Evolutionary conservation across 1,140 invertebrate species (phyloP).

Genomic region (Heliconius melpomene): DNA sequence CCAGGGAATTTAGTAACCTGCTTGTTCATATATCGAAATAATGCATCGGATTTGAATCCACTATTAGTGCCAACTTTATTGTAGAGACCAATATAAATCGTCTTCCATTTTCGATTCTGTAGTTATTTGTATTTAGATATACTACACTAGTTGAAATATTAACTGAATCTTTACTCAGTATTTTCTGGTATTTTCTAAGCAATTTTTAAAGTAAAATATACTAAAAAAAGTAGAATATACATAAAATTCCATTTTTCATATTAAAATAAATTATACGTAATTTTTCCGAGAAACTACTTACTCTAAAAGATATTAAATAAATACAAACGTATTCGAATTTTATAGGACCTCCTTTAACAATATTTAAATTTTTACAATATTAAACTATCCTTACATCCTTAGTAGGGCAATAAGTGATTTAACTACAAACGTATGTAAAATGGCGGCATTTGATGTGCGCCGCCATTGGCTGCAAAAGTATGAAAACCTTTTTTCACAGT

Average conservation of each 20-base stretch:
- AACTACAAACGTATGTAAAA: background rate
- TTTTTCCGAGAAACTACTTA: too few relatives aligned
- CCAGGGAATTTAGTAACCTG: slow-evolving; percentile 33
- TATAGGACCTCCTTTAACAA: too few relatives aligned
- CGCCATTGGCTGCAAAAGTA: too few relatives aligned
- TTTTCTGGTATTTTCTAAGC: background rate
- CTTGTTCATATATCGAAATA: slow-evolving; percentile 39
- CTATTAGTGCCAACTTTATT: slow-evolving; percentile 41
- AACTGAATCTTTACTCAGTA: background rate
- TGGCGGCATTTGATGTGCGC: too few relatives aligned
- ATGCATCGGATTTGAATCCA: slow-evolving; percentile 39
- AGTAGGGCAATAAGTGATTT: background rate
- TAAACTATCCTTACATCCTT: background rate
- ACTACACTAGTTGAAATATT: slow-evolving; percentile 8
- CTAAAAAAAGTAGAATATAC: background rate
- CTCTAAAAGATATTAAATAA: too few relatives aligned
- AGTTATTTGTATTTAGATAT: slow-evolving; percentile 20
- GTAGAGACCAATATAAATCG: slow-evolving; percentile 40
- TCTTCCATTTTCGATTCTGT: slow-evolving; percentile 39
- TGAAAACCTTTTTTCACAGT: background rate
- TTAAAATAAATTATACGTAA: too few relatives aligned
- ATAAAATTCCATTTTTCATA: background rate
- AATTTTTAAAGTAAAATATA: background rate
- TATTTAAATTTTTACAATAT: background rate
- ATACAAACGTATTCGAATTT: too few relatives aligned